These are phyloP conservation scores for Ammodytes dubius DNA, from an alignment of 2,113 vertebrate species.

Conservation along the genomic window DNA sequence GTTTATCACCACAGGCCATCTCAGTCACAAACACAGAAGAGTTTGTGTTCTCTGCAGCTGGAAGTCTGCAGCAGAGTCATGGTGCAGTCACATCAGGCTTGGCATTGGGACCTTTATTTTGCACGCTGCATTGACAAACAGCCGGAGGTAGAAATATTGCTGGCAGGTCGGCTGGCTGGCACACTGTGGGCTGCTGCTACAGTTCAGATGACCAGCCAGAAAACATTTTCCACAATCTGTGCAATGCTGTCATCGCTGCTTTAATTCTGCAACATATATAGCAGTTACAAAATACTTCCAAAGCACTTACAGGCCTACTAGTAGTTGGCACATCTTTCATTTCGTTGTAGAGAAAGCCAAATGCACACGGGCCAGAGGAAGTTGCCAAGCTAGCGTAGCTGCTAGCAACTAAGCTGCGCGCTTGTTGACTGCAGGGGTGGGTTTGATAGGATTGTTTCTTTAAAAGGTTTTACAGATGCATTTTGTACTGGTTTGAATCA, in stretches of 20 bases:
- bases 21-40: slow-evolving; percentile 28
- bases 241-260: neutral
- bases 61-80: slow-evolving; percentile 39
- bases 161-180: slow-evolving; percentile 22
- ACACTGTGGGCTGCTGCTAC: neutral
- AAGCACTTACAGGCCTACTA: neutral
- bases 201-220: slow-evolving; percentile 1
- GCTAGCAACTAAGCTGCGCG: no score
- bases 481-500: no score
- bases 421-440: no score
- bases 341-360: no score
- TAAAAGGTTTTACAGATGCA: no score
- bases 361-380: no score
- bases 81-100: slow-evolving; percentile 33
- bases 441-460: no score
- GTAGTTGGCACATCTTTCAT: no score
- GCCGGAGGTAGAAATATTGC: slow-evolving; percentile 6
- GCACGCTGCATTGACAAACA: slow-evolving; percentile 41
- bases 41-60: slow-evolving; percentile 27
- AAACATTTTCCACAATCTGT: slow-evolving; percentile 1
- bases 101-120: slow-evolving; percentile 47
- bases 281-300: neutral
- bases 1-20: neutral
- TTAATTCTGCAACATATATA: neutral
- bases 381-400: no score